These are phyloP conservation scores for Pristionchus fissidentatus DNA, from an alignment of 2,888 invertebrate genomes.

Conservation along the genomic window DNA sequence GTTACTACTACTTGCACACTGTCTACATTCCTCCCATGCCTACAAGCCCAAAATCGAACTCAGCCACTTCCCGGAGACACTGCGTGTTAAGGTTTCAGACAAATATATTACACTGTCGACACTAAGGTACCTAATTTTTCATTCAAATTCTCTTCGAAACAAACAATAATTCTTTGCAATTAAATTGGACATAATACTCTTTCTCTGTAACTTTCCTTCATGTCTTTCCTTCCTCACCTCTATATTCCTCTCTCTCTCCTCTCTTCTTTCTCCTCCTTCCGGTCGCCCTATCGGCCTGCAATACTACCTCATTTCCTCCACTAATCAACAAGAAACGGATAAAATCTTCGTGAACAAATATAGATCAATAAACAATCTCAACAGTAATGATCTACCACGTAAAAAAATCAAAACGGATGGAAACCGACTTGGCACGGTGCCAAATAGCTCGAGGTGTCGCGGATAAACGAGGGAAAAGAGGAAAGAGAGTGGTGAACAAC, in stretches of 20 bases:
- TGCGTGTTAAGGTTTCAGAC: too few relatives aligned
- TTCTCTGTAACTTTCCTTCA: background rate
- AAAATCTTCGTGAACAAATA: background rate
- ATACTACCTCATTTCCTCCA: background rate
- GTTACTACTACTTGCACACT: too few relatives aligned
- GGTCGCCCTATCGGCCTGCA: slow-evolving; percentile 14
- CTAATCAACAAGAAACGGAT: background rate
- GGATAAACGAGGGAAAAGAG: background rate
- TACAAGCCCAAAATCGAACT: too few relatives aligned
- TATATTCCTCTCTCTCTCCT: slow-evolving; percentile 24
- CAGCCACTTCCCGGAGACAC: too few relatives aligned
- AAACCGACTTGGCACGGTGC: slow-evolving; percentile 9
- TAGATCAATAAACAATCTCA: background rate
- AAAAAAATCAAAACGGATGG: background rate
- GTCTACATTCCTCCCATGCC: too few relatives aligned
- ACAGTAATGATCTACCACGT: too few relatives aligned
- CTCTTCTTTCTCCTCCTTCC: slow-evolving; percentile 6
- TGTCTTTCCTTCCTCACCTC: background rate
- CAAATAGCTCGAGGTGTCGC: background rate
- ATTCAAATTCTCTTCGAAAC: too few relatives aligned
- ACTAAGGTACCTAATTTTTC: too few relatives aligned
- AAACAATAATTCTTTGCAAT: too few relatives aligned
- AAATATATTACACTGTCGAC: too few relatives aligned
- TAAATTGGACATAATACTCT: too few relatives aligned
- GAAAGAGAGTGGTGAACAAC: background rate